Conservation (phyloP, 2,113 vertebrate genomes). For the Ctenomys sociabilis region DNA sequence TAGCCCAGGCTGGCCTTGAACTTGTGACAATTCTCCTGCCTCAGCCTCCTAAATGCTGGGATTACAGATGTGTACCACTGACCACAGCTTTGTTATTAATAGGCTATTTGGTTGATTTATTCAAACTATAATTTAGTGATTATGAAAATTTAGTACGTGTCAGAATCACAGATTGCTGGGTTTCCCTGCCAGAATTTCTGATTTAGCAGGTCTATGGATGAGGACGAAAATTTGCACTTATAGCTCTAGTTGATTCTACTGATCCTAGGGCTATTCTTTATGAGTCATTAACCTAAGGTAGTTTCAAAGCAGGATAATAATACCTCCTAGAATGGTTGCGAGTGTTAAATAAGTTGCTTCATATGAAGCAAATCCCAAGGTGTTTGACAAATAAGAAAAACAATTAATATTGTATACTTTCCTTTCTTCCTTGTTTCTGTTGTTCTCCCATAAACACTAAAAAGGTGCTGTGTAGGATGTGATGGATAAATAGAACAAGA, state of each 20-base stretch:
- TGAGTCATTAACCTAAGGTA: background rate
- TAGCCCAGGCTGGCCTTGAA: background rate
- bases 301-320: background rate
- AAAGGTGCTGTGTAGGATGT: background rate
- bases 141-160: background rate
- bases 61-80: background rate
- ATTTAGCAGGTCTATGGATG: background rate
- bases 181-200: background rate
- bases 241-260: background rate
- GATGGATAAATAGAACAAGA: slow-evolving; percentile 16
- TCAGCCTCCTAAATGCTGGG: background rate
- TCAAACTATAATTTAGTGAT: background rate
- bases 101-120: slow-evolving; percentile 25
- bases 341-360: slow-evolving; percentile 17
- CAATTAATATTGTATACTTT: background rate
- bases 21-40: background rate
- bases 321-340: slow-evolving; percentile 8
- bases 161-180: background rate
- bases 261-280: background rate
- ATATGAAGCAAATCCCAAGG: background rate
- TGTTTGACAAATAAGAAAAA: slow-evolving; percentile 45
- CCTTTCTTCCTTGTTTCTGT: background rate
- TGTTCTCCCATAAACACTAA: slow-evolving; percentile 42
- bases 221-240: background rate
- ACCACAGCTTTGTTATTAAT: background rate